phyloP scores from a whole-genome alignment of 2,113 vertebrate species.

The Phasianus colchicus region DNA sequence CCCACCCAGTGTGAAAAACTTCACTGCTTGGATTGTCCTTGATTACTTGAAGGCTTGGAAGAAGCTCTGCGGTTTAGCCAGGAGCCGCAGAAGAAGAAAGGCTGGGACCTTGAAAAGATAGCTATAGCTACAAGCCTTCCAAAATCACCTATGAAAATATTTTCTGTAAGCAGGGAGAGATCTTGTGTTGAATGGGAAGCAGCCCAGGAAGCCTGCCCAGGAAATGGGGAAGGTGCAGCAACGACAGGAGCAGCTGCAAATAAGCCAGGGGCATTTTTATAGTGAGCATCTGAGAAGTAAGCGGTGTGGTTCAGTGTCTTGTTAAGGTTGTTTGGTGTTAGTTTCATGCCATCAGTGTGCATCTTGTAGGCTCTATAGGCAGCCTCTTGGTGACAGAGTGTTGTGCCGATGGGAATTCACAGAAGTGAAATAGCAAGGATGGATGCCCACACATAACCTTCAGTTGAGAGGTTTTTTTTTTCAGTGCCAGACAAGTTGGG shows the following conservation, averaged over 20 bases:
- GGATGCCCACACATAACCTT: neutral
- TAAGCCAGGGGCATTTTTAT: neutral
- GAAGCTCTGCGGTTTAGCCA: slow-evolving; percentile 1
- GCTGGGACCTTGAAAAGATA: neutral
- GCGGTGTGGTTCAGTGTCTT: neutral
- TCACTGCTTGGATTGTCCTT: neutral
- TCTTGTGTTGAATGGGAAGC: neutral
- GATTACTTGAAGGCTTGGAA: slow-evolving; percentile 22
- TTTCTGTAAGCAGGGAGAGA: slow-evolving; percentile 2
- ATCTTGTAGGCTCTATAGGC: neutral
- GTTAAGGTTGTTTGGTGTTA: neutral
- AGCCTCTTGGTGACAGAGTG: neutral
- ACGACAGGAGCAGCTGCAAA: neutral
- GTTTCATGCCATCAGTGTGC: fast-evolving
- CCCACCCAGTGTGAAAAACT: slow-evolving; percentile 6
- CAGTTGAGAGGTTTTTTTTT: neutral
- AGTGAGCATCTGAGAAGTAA: neutral
- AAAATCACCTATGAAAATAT: neutral
- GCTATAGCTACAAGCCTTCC: neutral
- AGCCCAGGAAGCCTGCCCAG: neutral
- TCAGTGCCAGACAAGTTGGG: neutral
- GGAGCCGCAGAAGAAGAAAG: neutral
- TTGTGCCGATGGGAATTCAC: fast-evolving
- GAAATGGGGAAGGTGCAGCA: neutral
- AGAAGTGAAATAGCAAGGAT: neutral